Base-by-base conservation (phyloP, 2,113 vertebrate genomes). In the Nematolebias whitei region DNA sequence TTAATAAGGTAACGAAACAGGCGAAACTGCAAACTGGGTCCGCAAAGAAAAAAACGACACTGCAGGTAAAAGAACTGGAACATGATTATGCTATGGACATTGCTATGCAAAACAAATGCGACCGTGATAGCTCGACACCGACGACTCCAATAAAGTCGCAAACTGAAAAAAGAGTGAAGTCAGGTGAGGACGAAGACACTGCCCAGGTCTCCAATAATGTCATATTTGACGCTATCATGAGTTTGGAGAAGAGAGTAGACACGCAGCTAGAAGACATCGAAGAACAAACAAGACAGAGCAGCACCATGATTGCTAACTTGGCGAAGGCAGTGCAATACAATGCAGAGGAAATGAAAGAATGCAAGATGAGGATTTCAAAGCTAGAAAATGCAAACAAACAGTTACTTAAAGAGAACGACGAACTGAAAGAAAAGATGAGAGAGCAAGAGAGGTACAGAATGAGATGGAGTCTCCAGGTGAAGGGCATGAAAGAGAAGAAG, bases 401-500 rank as follows among this genome's bases (percentile, higher is more conserved):
- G n/a, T 1, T 23, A 20, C 20, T 20, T 18, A 59, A 44, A 38
- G 44, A 61, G 0, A 61, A 61, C n/a, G 15, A 15, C 0, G 4
- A 61, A 14, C n/a, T 61, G 4, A 61, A 61, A 1, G n/a, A 32
- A 12, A 61, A 24, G 11, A 0, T 35, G n/a, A 48, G 19, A 48
- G 58, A 48, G 16, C 9, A 60, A 14, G n/a, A 60, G 20, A 2
- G 43, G 8, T 48, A 15, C 13, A 22, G 9, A 20, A 61, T 48
- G 26, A 61, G 9, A 12, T 0, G 43, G 43, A 32, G 26, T 13
- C n/a, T 35, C 8, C 2, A 0, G 3, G 38, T 61, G 12, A 47
- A 61, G 47, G 4, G 9, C 4, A 20, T 61, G 13, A 12, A 48
- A 15, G 26, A 61, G 19, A 35, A n/a, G n/a, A n/a, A 14, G 43